phyloP scores from a whole-genome alignment of 2,113 vertebrate species.

The Centrocercus urophasianus region DNA sequence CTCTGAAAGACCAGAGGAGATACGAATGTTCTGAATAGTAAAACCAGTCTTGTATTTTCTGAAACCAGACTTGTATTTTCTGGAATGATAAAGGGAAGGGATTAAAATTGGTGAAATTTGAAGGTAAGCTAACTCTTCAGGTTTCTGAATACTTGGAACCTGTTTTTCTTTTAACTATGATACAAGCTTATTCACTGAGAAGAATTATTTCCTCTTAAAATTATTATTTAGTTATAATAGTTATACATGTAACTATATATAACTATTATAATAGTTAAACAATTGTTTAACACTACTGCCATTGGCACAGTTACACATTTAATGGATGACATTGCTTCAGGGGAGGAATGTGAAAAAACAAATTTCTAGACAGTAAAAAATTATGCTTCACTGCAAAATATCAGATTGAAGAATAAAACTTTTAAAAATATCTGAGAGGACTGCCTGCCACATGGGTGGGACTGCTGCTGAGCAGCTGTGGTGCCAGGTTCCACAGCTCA shows the following conservation, averaged over 20 bases:
- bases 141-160: neutral
- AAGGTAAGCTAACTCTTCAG: neutral
- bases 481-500: neutral
- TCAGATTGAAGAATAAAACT: conserved; percentile 21
- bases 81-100: neutral
- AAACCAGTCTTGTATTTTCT: neutral
- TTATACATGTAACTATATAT: too few relatives aligned
- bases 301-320: neutral
- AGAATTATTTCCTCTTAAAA: neutral
- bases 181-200: neutral
- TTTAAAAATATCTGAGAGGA: neutral
- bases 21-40: neutral
- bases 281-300: conserved; percentile 1
- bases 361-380: conserved; percentile 33
- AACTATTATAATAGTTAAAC: too few relatives aligned
- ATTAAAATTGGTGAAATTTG: neutral
- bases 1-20: neutral
- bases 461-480: neutral
- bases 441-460: neutral
- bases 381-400: conserved; percentile 16
- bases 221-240: neutral
- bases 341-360: conserved; percentile 14
- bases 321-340: neutral
- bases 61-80: neutral
- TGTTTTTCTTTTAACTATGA: neutral